Conservation (phyloP, 2,113 vertebrate species). For the Trachemys scripta region DNA sequence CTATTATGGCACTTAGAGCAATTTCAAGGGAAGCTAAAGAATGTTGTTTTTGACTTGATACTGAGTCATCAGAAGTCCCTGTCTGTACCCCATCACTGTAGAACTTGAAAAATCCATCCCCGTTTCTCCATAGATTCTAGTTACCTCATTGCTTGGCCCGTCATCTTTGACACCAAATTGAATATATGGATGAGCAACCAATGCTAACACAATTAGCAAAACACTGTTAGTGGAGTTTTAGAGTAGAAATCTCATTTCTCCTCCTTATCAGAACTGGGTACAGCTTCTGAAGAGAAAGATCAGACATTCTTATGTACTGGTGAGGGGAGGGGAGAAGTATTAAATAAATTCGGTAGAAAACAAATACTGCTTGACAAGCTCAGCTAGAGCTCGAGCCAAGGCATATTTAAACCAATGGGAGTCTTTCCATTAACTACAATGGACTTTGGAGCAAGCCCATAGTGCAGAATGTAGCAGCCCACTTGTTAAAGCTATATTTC, state of each 20-base stretch:
- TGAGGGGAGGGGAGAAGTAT: background rate
- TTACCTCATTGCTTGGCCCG: background rate
- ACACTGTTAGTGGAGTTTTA: background rate
- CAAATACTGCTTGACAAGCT: background rate
- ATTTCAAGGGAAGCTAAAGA: constrained; percentile 13
- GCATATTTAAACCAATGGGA: background rate
- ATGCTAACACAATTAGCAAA: constrained; percentile 18
- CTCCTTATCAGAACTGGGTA: background rate
- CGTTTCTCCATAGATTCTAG: background rate
- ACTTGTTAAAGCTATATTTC: background rate
- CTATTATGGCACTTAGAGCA: background rate
- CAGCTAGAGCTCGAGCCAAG: background rate
- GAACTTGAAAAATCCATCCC: background rate
- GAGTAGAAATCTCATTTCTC: background rate
- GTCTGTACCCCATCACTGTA: background rate
- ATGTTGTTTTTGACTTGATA: background rate
- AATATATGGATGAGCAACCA: background rate
- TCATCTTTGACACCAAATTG: background rate
- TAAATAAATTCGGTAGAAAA: too few relatives aligned
- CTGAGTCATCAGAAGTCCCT: constrained; percentile 7
- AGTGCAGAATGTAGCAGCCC: background rate
- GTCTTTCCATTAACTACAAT: background rate
- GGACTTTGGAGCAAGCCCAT: background rate
- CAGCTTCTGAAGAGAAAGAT: background rate
- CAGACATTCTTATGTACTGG: background rate